Evolutionary conservation across 2,888 invertebrate genomes (phyloP).

Genomic region (Lithophane ornitopus): DNA sequence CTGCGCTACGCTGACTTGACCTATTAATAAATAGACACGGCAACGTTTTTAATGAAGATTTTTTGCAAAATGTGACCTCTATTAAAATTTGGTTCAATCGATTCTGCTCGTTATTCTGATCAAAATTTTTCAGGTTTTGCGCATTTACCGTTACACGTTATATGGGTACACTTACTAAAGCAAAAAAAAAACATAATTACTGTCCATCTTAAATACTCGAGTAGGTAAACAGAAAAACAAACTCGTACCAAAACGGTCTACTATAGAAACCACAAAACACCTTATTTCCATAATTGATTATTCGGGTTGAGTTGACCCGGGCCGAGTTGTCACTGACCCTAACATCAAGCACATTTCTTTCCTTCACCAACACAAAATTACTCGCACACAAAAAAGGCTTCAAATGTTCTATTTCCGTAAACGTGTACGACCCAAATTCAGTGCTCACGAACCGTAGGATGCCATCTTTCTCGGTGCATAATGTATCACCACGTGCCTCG

Average conservation of each 20-base stretch:
- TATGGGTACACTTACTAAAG: no score
- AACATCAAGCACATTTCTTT: conserved; percentile 28
- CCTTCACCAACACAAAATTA: conserved; percentile 47
- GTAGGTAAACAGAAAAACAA: not conserved
- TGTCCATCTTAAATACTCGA: not conserved
- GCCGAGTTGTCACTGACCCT: no score
- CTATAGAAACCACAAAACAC: not conserved
- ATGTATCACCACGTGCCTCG: conserved; percentile 73
- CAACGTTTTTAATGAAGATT: no score
- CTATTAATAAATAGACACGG: no score
- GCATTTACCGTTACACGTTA: no score
- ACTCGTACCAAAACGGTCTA: not conserved
- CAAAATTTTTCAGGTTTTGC: no score
- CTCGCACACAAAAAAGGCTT: conserved; percentile 44
- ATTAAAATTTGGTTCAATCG: no score
- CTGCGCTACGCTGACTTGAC: no score
- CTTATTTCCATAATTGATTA: conserved; percentile 11
- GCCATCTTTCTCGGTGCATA: conserved; percentile 73
- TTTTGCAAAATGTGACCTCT: no score
- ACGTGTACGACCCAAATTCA: conserved; percentile 63
- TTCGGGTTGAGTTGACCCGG: no score
- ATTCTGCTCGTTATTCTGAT: no score
- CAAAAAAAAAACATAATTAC: not conserved
- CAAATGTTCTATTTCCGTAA: conserved; percentile 59
- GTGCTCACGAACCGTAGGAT: conserved; percentile 62